Evolutionary conservation across 2,113 vertebrate species (phyloP), one percentile per base, ranked within the genome.

Genomic region (Pelvicachromis taeniatus): DNA sequence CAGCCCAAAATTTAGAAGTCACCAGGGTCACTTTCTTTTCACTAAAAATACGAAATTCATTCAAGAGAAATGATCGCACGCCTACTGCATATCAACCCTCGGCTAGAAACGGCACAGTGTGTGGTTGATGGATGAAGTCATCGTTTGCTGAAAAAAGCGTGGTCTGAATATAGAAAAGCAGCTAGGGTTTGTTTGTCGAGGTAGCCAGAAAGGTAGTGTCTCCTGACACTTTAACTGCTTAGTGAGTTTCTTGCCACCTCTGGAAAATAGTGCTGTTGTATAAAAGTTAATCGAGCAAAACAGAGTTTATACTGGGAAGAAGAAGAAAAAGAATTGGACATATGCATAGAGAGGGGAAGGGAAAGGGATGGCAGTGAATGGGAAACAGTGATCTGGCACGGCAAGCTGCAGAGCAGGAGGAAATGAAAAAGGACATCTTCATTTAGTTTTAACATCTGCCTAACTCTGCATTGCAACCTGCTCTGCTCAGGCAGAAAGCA

Each of bases 391-490:
- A 85, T 87, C 63, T 38, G 68, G 58, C 59, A 63, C 13, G 21
- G 77, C 70, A 59, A 77, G 78, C 17, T 77, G 63, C 80, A 79
- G 58, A 88, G 77, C 81, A 75, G 56, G 61, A 75, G 78, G 84
- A 90, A 93, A 93, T 84, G 48, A 93, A 86, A 92, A 35, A 73
- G 82, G 92, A 94, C 94, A 90, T 90, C 86, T 93, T 93, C 84
- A 94, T 94, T 95, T 91, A 84, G 89, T 78, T 86, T 81, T 40
- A 86, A 83, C 91, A 92, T 91, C 86, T 89, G 88, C 89, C 77
- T 89, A 40, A 86, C 84, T 85, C 70, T 77, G 61, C 85, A 10
- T 40, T 77, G 88, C 85, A 87, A 33, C 86, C 65, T 77, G 80
- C 86, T 92, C 83, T 55, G 77, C 86, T 58, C 65, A 78, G 78